phyloP scores from a whole-genome alignment of 2,888 invertebrate species.

The Colostygia pectinataria region DNA sequence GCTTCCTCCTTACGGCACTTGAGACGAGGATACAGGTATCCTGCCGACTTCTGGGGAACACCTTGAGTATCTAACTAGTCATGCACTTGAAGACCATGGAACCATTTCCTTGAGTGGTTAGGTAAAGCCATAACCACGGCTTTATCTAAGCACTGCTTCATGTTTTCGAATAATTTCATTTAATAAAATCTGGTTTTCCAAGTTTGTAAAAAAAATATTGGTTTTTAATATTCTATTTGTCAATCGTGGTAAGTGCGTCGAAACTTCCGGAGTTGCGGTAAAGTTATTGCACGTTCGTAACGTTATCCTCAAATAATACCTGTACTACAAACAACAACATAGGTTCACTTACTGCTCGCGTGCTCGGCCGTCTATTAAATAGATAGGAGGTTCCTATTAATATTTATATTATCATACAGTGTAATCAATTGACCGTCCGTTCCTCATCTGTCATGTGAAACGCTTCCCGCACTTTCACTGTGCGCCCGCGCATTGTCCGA shows the following conservation, averaged over 20 bases:
- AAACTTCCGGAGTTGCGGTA: too few species aligned
- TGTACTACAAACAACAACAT: too few species aligned
- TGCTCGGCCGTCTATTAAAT: neutral
- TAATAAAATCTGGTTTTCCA: too few species aligned
- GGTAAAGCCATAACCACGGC: neutral
- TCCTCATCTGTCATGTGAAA: constrained; percentile 37
- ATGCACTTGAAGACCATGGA: constrained; percentile 4
- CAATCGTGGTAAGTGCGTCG: too few species aligned
- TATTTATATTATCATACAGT: neutral
- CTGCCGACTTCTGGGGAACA: constrained; percentile 40
- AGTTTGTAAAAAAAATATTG: too few species aligned
- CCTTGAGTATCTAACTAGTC: too few species aligned
- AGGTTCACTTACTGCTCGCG: neutral
- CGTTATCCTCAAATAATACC: neutral
- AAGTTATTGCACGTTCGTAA: neutral
- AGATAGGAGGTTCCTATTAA: neutral
- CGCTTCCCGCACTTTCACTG: constrained; percentile 54
- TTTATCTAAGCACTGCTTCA: too few species aligned
- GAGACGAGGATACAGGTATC: constrained; percentile 70
- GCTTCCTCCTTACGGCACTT: constrained; percentile 74
- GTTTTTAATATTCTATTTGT: too few species aligned
- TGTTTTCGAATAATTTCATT: too few species aligned
- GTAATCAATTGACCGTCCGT: constrained; percentile 20
- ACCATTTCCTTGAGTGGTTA: neutral
- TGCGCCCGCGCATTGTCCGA: constrained; percentile 30